These are phyloP conservation scores for Trissonchulus latispiculum DNA, from an alignment of 2,888 invertebrate genomes.

Conservation along the genomic window DNA sequence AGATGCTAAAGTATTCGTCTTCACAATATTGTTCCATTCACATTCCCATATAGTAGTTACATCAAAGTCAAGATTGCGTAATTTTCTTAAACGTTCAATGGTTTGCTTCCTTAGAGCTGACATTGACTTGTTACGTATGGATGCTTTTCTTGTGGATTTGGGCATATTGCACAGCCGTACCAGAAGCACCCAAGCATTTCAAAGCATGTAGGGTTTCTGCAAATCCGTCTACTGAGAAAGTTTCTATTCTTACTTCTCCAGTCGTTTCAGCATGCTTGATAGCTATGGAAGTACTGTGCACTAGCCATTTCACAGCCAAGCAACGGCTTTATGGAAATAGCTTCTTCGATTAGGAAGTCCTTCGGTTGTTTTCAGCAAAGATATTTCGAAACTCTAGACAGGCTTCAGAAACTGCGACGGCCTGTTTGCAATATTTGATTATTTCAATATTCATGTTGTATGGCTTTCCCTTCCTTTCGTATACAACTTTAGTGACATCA, in stretches of 20 bases:
- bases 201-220: neutral
- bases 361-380: neutral
- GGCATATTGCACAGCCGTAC: conserved; percentile 27
- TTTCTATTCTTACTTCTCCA: conserved; percentile 25
- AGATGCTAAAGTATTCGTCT: no score
- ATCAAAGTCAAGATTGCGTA: conserved; percentile 22
- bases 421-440: conserved; percentile 27
- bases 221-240: conserved; percentile 27
- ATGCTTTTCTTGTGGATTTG: neutral
- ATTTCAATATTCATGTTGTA: neutral
- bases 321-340: neutral
- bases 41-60: conserved; percentile 32
- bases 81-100: neutral
- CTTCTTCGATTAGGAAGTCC: neutral
- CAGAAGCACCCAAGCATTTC: conserved; percentile 30
- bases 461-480: neutral
- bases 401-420: conserved; percentile 25
- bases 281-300: neutral
- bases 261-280: conserved; percentile 14
- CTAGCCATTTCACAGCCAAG: neutral
- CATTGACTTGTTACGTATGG: neutral
- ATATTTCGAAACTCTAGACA: neutral
- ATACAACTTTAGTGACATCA: neutral
- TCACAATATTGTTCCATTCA: conserved; percentile 24
- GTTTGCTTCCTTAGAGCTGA: neutral